Base-by-base conservation (phyloP, 2,888 invertebrate species). In the Ischnus inquisitorius region DNA sequence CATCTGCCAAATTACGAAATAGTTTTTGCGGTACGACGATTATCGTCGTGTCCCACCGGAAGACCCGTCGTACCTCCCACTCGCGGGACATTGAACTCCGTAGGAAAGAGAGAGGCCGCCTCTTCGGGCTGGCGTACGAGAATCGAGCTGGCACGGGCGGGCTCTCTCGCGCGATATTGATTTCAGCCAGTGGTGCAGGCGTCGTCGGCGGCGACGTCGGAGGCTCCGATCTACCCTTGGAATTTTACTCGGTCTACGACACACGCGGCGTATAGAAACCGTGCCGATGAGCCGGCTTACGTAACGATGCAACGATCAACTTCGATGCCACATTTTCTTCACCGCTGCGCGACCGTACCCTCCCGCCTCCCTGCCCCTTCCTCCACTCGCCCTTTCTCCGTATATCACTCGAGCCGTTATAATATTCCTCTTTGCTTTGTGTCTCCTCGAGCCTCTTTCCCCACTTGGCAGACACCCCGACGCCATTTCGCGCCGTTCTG, bases 131-230 rank as follows among this genome's bases (percentile, higher is more conserved):
- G 64, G 71, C 51, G 64, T 62, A 48, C 48, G 64, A 71, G 64
- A 64, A 71, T 64, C 41, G 78, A 60, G 71, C 69, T 78, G 77
- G 82, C 78, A 78, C 72, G 28, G 57, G n/a, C n/a, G n/a, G 60
- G 16, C 54, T 60, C 72, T 67, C 62, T 74, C 82, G 77, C 72
- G 77, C 54, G 60, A 78, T 82, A 82, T 82, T 82, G 82, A 82
- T 82, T 78, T 82, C 82, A 72, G 28, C 54, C 34, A 43, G 46
- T 25, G 78, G 48, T 78, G 82, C 60, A 68, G 75, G 25, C 72
- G 16, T 19, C 67, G 39, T 62, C 62, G 51, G 25, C 67, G 69
- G 25, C 78, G 46, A 28, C 69, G 69, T 69, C 62, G 41, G 28
- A 51, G 51, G 22, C 43, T n/a, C 41, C 57, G 77, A 78, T 69